Evolutionary conservation across 2,888 invertebrate genomes (phyloP).

Genomic region (Embidobia sp.): DNA sequence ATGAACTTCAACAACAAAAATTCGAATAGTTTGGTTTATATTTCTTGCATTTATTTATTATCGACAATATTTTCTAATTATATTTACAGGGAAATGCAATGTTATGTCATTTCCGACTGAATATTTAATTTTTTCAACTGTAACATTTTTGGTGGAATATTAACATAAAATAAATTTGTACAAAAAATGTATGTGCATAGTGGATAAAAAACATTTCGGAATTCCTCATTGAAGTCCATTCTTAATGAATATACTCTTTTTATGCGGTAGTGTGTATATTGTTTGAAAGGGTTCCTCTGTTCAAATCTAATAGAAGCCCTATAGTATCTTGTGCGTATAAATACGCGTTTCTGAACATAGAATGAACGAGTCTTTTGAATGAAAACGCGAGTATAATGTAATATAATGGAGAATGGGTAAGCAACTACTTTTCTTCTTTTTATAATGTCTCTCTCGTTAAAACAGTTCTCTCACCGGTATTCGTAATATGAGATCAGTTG

Average conservation of each 20-base stretch:
- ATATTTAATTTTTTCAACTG: no score
- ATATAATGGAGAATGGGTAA: slow-evolving; percentile 64
- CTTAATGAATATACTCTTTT: slow-evolving; percentile 65
- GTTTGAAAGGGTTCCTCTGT: slow-evolving; percentile 65
- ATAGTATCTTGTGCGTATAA: slow-evolving; percentile 66
- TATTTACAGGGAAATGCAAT: no score
- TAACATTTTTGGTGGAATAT: neutral
- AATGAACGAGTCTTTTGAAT: slow-evolving; percentile 62
- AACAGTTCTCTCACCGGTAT: slow-evolving; percentile 50
- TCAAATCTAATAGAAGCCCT: slow-evolving; percentile 65
- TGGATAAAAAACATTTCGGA: slow-evolving; percentile 25
- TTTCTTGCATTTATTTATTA: no score
- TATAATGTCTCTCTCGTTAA: slow-evolving; percentile 55
- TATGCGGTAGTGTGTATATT: slow-evolving; percentile 59
- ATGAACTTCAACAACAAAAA: no score
- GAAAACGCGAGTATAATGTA: slow-evolving; percentile 65
- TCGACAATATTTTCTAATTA: no score
- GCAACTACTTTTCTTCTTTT: slow-evolving; percentile 62
- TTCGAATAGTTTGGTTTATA: no score
- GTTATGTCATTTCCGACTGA: no score
- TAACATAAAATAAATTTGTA: slow-evolving; percentile 8
- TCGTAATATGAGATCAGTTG: slow-evolving; percentile 40
- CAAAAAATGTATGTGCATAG: slow-evolving; percentile 10
- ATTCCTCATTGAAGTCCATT: slow-evolving; percentile 49
- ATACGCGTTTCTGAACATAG: slow-evolving; percentile 63